Conservation (phyloP, 1,140 invertebrate genomes). For the Gonatopus flavifemur region DNA sequence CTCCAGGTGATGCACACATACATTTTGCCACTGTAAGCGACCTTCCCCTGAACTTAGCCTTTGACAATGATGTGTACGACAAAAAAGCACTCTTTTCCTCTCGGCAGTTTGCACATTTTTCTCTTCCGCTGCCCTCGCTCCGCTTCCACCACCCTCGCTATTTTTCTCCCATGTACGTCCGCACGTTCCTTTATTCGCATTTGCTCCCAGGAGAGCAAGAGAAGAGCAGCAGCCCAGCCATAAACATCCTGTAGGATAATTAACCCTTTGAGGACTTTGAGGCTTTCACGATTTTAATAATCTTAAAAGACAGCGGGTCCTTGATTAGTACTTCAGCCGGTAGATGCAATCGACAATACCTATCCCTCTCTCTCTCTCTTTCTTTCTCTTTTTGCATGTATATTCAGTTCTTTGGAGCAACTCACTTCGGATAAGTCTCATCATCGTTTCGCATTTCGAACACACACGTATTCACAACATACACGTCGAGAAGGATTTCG, state of each 20-base stretch:
- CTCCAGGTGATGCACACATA: too few species aligned
- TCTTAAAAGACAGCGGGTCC: constrained; percentile 53
- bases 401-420: too few species aligned
- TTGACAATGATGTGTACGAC: too few species aligned
- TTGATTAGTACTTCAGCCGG: constrained; percentile 47
- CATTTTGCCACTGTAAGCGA: too few species aligned
- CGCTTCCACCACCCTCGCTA: neutral
- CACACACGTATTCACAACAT: too few species aligned
- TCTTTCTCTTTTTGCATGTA: too few species aligned
- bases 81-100: constrained; percentile 23
- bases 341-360: constrained; percentile 39
- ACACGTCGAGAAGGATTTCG: too few species aligned
- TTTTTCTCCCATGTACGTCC: neutral
- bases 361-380: constrained; percentile 21
- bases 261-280: constrained; percentile 57
- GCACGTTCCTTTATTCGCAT: constrained; percentile 38
- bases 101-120: constrained; percentile 15
- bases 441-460: too few species aligned
- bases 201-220: constrained; percentile 32
- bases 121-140: constrained; percentile 5
- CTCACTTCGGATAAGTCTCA: too few species aligned
- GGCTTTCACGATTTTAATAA: constrained; percentile 56
- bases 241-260: constrained; percentile 55
- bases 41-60: too few species aligned
- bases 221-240: constrained; percentile 48